Conservation (phyloP, 2,888 invertebrate genomes). For the Tetranychus piercei region DNA sequence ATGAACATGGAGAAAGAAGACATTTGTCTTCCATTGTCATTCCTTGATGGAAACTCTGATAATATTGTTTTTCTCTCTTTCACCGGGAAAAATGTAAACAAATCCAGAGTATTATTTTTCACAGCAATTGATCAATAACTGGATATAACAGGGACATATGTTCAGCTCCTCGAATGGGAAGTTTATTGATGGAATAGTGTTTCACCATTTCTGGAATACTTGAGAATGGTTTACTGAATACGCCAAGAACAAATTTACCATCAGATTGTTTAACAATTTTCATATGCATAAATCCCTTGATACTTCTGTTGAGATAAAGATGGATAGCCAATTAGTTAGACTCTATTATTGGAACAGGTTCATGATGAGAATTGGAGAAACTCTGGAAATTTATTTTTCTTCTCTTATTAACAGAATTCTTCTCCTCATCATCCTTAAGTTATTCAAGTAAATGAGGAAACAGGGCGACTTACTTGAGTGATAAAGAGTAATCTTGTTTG, state of each 20-base stretch:
- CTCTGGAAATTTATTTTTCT: not conserved
- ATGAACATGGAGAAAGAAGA: no score
- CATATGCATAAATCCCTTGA: conserved; percentile 91
- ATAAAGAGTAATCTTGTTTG: conserved; percentile 77
- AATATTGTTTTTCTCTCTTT: no score
- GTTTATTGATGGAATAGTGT: conserved; percentile 74
- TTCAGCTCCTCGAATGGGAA: conserved; percentile 84
- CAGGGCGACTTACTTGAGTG: conserved; percentile 59
- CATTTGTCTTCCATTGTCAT: no score
- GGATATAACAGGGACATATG: conserved; percentile 88
- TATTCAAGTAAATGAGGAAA: conserved; percentile 2
- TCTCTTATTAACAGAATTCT: not conserved
- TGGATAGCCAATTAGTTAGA: no score
- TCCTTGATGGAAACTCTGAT: no score
- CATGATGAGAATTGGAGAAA: not conserved
- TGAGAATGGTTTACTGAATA: conserved; percentile 76
- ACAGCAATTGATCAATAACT: conserved; percentile 59
- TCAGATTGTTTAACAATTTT: conserved; percentile 55
- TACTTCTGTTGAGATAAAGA: conserved; percentile 46
- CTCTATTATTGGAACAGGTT: not conserved
- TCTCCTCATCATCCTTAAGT: not conserved
- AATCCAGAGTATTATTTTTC: conserved; percentile 4
- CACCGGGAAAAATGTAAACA: no score
- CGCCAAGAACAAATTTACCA: conserved; percentile 70
- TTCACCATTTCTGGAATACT: conserved; percentile 85